These are phyloP conservation scores for Catharus minimus DNA, from an alignment of 2,113 vertebrate species.

Conservation along the genomic window DNA sequence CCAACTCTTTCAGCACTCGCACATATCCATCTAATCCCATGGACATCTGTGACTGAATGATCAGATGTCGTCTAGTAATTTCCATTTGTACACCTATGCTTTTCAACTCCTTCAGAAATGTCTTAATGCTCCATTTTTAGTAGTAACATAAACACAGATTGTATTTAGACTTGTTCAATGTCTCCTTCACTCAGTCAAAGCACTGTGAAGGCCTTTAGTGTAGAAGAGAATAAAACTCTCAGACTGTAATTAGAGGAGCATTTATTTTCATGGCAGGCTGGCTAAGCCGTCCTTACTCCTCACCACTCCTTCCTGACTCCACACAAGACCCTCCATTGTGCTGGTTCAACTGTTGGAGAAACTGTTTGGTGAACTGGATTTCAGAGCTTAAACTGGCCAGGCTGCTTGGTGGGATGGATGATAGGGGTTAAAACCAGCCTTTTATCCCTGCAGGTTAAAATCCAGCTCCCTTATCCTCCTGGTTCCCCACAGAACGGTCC, in stretches of 20 bases:
- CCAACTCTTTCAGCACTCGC: rapidly evolving
- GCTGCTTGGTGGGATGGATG: neutral
- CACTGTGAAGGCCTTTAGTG: neutral
- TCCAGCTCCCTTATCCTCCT: neutral
- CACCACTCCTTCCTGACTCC: neutral
- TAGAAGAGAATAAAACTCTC: neutral
- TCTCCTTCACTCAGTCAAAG: neutral
- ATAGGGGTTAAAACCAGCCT: neutral
- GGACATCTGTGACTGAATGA: neutral
- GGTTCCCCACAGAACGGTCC: neutral
- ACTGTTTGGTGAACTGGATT: neutral
- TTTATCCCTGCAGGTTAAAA: neutral
- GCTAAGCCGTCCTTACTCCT: neutral
- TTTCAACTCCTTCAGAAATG: neutral
- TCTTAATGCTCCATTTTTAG: neutral
- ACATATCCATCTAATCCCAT: neutral
- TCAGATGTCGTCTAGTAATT: neutral
- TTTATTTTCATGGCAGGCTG: neutral
- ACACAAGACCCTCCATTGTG: neutral
- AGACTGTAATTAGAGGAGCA: neutral
- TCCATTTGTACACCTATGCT: neutral
- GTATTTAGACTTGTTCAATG: neutral
- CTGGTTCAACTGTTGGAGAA: neutral
- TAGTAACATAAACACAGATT: neutral
- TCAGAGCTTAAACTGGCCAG: neutral